A percentile compares a stretch with the other conserved stretches of the same genome.
These are phyloP conservation scores for Urophycis tenuis DNA, from an alignment of 2,797 vertebrate species.

Conservation along the genomic window DNA sequence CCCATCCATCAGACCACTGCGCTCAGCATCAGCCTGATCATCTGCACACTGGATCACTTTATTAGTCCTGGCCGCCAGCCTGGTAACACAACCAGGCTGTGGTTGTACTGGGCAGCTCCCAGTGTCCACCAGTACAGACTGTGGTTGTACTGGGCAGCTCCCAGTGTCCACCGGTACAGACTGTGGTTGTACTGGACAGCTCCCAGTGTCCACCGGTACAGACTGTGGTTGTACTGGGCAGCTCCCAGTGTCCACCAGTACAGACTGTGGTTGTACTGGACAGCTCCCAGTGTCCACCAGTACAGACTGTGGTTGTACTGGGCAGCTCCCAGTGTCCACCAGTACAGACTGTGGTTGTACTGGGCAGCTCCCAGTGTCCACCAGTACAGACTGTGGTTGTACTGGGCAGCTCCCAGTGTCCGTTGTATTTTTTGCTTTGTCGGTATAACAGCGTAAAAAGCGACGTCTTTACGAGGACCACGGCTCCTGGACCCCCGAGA, in stretches of 20 bases:
- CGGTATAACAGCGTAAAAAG: no score
- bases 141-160: neutral
- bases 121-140: neutral
- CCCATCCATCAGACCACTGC: neutral
- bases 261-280: neutral
- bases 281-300: neutral
- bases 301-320: constrained; percentile 2
- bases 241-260: neutral
- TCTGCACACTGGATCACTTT: neutral
- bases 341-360: neutral
- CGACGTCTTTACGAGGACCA: no score
- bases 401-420: neutral
- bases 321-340: neutral
- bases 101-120: neutral
- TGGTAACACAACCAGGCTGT: neutral
- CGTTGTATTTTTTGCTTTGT: no score
- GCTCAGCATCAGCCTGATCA: neutral
- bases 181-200: neutral
- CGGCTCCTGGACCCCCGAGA: no score
- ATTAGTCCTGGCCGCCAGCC: neutral
- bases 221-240: neutral
- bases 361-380: no score
- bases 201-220: no score
- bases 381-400: no score
- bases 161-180: neutral